Evolutionary conservation across 2,113 vertebrate genomes (phyloP).

Genomic region (Podilymbus podiceps): DNA sequence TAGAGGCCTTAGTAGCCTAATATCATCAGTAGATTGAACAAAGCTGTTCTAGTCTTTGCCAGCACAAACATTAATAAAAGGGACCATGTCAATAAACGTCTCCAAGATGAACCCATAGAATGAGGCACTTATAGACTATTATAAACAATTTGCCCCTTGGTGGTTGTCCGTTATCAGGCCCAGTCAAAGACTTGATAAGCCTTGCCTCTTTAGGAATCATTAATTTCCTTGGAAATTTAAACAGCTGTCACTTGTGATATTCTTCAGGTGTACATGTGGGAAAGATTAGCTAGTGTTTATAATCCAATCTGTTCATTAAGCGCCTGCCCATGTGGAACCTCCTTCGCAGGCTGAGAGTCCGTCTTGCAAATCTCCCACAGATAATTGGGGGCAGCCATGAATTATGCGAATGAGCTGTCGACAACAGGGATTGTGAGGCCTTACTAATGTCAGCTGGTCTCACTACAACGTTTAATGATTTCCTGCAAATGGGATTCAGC

Average conservation of each 20-base stretch:
- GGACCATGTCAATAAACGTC: slow-evolving; percentile 70
- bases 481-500: slow-evolving; percentile 40
- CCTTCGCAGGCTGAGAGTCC: slow-evolving; percentile 52
- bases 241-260: slow-evolving; percentile 84
- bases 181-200: slow-evolving; percentile 76
- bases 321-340: slow-evolving; percentile 74
- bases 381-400: slow-evolving; percentile 78
- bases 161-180: slow-evolving; percentile 74
- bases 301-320: slow-evolving; percentile 79
- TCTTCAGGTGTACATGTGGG: slow-evolving; percentile 83
- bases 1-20: slow-evolving; percentile 62
- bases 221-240: slow-evolving; percentile 83
- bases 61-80: slow-evolving; percentile 68
- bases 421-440: slow-evolving; percentile 69
- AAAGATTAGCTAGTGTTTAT: slow-evolving; percentile 84
- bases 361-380: slow-evolving; percentile 72
- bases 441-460: slow-evolving; percentile 78
- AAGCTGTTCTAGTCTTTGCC: slow-evolving; percentile 46
- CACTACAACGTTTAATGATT: slow-evolving; percentile 58
- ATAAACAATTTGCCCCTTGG: slow-evolving; percentile 77
- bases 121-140: slow-evolving; percentile 72
- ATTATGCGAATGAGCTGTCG: slow-evolving; percentile 70
- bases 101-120: slow-evolving; percentile 63
- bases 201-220: slow-evolving; percentile 79
- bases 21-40: slow-evolving; percentile 67